These are phyloP conservation scores for western clawed frog (Xenopus tropicalis) DNA, from an alignment of 2,113 vertebrate species.

Conservation along the genomic window UCB_Xtro_10.0 CM004452.2:41592501-41593000, in stretches of 20 bases:
- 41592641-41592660: too few species aligned
- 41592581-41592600: constrained; percentile 1
- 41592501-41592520: neutral
- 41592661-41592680: too few species aligned
- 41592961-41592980: neutral
- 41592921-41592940: too few species aligned
- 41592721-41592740: neutral
- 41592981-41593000: too few species aligned
- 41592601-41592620: neutral
- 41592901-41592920: neutral
- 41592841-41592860: neutral
- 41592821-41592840: neutral
- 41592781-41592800: neutral
- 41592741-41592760: neutral
- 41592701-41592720: neutral
- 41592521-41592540: too few species aligned
- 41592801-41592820: neutral
- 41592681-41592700: too few species aligned
- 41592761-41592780: neutral
- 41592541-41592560: too few species aligned
- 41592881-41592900: neutral
- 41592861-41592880: neutral
- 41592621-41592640: neutral
- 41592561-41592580: neutral
- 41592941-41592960: too few species aligned